These are phyloP conservation scores for Tachina grossa DNA, from an alignment of 2,888 invertebrate genomes.

Conservation along the genomic window DNA sequence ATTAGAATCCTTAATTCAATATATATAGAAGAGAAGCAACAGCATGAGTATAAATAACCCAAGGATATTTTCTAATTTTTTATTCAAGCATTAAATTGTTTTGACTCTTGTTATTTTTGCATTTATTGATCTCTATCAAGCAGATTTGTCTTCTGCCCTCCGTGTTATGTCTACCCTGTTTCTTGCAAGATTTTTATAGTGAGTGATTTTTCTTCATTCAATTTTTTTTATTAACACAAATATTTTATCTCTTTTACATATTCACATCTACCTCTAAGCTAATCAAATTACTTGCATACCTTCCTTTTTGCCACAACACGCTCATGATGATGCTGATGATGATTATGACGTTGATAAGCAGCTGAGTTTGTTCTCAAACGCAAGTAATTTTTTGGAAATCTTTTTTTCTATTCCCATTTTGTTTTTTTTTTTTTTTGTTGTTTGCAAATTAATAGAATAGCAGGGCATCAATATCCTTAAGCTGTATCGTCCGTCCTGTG, in stretches of 20 bases:
- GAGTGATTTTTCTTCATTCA: conserved; percentile 58
- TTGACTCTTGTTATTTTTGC: conserved; percentile 76
- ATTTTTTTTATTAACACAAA: conserved; percentile 68
- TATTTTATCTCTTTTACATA: conserved; percentile 59
- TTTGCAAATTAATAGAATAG: conserved; percentile 63
- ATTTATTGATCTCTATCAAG: conserved; percentile 69
- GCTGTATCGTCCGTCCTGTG: conserved; percentile 72
- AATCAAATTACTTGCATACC: conserved; percentile 63
- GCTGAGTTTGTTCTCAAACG: conserved; percentile 79
- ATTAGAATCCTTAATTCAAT: conserved; percentile 53
- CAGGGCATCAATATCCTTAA: conserved; percentile 77
- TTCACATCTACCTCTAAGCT: conserved; percentile 61
- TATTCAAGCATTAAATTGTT: conserved; percentile 83
- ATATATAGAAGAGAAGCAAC: conserved; percentile 36
- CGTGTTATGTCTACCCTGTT: conserved; percentile 5
- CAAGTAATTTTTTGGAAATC: neutral
- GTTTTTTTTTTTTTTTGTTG: conserved; percentile 3
- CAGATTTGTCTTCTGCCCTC: conserved; percentile 55
- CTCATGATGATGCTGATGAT: conserved; percentile 32
- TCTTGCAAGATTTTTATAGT: conserved; percentile 37
- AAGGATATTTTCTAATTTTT: conserved; percentile 78
- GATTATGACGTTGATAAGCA: conserved; percentile 71
- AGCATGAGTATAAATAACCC: conserved; percentile 49
- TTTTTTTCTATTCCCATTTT: neutral
- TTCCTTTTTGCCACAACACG: conserved; percentile 56